Conservation (phyloP, 2,113 vertebrate genomes). For the Tinamus guttatus region DNA sequence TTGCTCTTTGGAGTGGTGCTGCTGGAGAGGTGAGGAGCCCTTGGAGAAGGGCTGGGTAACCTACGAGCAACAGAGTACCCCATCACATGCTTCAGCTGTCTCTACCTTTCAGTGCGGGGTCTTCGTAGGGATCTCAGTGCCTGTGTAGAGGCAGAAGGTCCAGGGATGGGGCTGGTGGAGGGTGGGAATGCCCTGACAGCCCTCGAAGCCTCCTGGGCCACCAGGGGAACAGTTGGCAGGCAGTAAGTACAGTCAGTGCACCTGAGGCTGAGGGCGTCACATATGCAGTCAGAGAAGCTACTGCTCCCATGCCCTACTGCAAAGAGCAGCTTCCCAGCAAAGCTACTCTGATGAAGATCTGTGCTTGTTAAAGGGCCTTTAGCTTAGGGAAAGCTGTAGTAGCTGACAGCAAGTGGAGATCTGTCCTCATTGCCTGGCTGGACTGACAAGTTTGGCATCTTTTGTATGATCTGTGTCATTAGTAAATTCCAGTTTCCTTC, state of each 20-base stretch:
- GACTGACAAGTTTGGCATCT: not conserved
- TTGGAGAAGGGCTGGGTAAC: not conserved
- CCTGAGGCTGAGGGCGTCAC: not conserved
- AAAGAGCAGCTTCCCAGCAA: not conserved
- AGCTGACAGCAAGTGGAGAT: not conserved
- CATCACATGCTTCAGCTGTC: accelerated
- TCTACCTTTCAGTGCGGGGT: not conserved
- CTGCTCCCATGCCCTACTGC: not conserved
- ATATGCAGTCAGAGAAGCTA: not conserved
- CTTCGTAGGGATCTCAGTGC: not conserved
- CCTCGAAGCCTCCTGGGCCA: not conserved
- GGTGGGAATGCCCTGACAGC: not conserved
- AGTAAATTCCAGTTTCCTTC: not conserved
- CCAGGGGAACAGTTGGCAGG: not conserved
- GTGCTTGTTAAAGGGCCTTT: not conserved
- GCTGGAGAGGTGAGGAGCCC: not conserved
- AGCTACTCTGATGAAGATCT: not conserved
- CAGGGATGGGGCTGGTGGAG: not conserved
- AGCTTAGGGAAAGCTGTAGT: accelerated
- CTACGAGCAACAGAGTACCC: not conserved
- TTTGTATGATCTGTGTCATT: not conserved
- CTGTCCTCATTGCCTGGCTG: not conserved
- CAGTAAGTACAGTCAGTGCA: not conserved
- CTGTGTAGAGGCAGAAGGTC: not conserved
- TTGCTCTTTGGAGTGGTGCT: not conserved